Evolutionary conservation across 2,888 invertebrate genomes (phyloP).

Genomic region (Desoria tigrina): DNA sequence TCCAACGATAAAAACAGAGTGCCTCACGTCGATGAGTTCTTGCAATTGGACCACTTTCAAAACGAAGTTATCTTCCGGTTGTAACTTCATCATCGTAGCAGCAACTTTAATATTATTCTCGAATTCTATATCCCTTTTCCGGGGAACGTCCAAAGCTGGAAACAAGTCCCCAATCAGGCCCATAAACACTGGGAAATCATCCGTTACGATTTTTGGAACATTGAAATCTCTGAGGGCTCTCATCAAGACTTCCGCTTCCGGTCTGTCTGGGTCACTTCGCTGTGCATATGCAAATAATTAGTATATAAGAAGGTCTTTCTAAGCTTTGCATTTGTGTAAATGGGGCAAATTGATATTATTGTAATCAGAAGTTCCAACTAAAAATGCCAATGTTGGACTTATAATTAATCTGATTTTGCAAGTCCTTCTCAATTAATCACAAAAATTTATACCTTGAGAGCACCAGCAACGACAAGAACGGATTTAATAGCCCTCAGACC

Average conservation of each 20-base stretch:
- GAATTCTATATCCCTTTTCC: constrained; percentile 90
- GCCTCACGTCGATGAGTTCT: constrained; percentile 90
- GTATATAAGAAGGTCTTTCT: too few relatives aligned
- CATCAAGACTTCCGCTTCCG: constrained; percentile 96
- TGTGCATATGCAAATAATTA: too few relatives aligned
- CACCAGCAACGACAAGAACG: constrained; percentile 92
- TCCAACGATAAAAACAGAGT: constrained; percentile 93
- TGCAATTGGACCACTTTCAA: constrained; percentile 94
- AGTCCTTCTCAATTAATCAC: too few relatives aligned
- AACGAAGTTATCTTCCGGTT: constrained; percentile 95
- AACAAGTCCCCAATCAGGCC: constrained; percentile 94
- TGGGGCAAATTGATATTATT: too few relatives aligned
- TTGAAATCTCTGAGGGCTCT: constrained; percentile 93
- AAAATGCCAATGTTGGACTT: too few relatives aligned
- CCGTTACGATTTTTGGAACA: constrained; percentile 92
- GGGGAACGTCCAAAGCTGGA: constrained; percentile 91
- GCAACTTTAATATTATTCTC: constrained; percentile 93
- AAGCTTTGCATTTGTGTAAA: too few relatives aligned
- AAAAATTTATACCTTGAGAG: too few relatives aligned
- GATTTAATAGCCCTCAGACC: constrained; percentile 94
- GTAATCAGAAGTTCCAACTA: too few relatives aligned
- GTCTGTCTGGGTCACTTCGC: constrained; percentile 89
- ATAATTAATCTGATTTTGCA: too few relatives aligned
- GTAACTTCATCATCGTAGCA: constrained; percentile 81
- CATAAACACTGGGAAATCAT: constrained; percentile 95